Base-by-base conservation (phyloP, 2,113 vertebrate genomes). In the Strix aluco region DNA sequence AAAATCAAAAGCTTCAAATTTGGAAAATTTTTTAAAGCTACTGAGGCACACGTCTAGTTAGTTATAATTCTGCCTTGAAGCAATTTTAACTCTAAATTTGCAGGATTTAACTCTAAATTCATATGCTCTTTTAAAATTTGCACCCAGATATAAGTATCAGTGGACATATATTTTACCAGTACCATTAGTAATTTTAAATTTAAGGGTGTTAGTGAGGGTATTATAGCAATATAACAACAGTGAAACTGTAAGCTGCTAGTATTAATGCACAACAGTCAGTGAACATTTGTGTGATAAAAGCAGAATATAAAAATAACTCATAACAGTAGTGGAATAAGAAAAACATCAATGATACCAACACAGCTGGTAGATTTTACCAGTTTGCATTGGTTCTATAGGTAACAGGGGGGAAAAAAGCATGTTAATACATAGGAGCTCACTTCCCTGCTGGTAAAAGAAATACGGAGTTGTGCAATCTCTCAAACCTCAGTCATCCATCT, bases 251-350 rank as follows among this genome's bases (percentile, higher is more conserved):
- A 87, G 11, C 77, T 81, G 47, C 49, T 79, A 51, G 32, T 26
- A 59, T 34, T 74, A 86, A 81, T 27, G 86, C 34, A 78, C 38
- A 84, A 51, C 27, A 79, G 42, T 42, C 69, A 62, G 67, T 91
- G 65, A 65, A 61, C 66, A 36, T 30, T 80, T 59, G 38, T 34
- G 44, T 59, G 67, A 55, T 38, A 83, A 65, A 71, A 94, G 59
- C 6, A 90, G 75, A 93, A 74, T 59, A 38, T 36, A 90, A 92
- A 90, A 93, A 77, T 51, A 92, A 86, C 8, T 46, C 55, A 63
- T n/a, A n/a, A 57, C 20, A 81, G 52, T 29, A 80, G 65, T 11
- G 29, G 36, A 92, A 46, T 49, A 90, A 82, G 49, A 65, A 86
- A 90, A 62, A 34, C 15, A 27, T 52, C n/a, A 61, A 3, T 12